Evolutionary conservation across 2,113 vertebrate species (phyloP), one percentile per base, ranked within the genome.

Genomic region (Dascyllus trimaculatus): DNA sequence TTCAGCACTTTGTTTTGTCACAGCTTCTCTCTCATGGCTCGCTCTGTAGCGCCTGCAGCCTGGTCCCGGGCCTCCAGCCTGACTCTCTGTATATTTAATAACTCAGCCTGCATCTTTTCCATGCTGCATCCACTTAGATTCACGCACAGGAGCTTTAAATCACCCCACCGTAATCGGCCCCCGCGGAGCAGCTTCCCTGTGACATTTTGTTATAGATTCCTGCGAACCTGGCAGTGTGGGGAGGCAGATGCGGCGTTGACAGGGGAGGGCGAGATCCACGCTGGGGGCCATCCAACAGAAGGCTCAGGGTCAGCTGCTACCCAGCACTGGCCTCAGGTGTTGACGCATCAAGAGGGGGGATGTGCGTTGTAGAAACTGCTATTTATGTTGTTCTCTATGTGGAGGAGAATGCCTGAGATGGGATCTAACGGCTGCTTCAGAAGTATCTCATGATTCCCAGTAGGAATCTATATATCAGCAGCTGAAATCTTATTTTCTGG

Each of bases 201-300:
- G 86, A 90, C 86, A 81, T 86, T 85, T 88, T 83, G 78, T 67
- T 60, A 73, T 78, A 73, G 77, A 80, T 90, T 84, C 61, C 71
- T 70, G 46, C 29, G 38, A 61, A 51, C 62, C 25, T 29, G 74
- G 61, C 64, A 64, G 66, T 43, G 54, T 52, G 59, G 63, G 75
- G 79, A 84, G 73, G 83, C 68, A 85, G 87, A 73, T 74, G 84
- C 75, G 24, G 82, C 18, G 7, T 81, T 78, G 85, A 79, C 29
- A 48, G 59, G 29, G 52, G 32, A 2, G 40, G 64, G 26, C 49
- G 77, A 76, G 81, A 64, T 60, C 66, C 59, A 52, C 2, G 45
- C 85, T 83, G 84, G 84, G 75, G 82, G 86, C 66, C 75, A 71
- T 79, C 49, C 81, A 88, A 78, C 75, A 66, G 74, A n/a, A 82